Percentiles rank a stretch among this genome's conserved stretches.
Evolutionary conservation across 2,797 vertebrate species (phyloP).

Genomic region (Linurgus olivaceus): DNA sequence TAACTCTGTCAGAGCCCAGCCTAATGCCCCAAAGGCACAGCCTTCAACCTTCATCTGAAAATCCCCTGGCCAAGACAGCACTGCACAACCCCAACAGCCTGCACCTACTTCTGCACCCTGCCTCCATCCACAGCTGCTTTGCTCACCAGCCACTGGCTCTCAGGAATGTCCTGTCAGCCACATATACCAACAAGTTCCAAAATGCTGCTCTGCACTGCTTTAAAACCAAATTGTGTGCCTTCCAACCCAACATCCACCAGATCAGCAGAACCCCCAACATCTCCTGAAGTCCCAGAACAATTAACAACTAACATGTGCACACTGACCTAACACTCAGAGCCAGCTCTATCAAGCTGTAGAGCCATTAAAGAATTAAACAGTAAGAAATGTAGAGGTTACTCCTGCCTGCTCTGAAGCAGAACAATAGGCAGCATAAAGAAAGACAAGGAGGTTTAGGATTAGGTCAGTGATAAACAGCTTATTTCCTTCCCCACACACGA

Average conservation of each 20-base stretch:
- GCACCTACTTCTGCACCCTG: not conserved
- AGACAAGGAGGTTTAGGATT: not conserved
- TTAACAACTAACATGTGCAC: not conserved
- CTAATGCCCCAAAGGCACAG: not conserved
- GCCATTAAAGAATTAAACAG: not conserved
- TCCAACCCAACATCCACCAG: rapidly evolving
- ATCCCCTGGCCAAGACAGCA: not conserved
- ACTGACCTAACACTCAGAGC: not conserved
- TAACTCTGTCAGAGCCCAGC: not conserved
- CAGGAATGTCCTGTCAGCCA: not conserved
- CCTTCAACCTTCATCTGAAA: not conserved
- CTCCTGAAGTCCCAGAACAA: not conserved
- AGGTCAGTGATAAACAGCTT: not conserved
- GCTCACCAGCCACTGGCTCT: not conserved
- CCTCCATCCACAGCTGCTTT: not conserved
- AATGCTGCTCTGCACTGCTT: not conserved
- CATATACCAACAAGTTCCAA: not conserved
- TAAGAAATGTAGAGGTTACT: not conserved
- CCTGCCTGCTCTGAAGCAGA: not conserved
- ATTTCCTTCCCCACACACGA: not conserved
- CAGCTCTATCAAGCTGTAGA: rapidly evolving
- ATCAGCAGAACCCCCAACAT: not conserved
- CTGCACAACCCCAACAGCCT: not conserved
- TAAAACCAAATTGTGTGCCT: not conserved
- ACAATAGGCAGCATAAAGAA: not conserved